Percentiles rank a stretch among this genome's conserved stretches.
Evolutionary conservation across 2,797 vertebrate genomes (phyloP).

Genomic region (Enteromius viviparus): DNA sequence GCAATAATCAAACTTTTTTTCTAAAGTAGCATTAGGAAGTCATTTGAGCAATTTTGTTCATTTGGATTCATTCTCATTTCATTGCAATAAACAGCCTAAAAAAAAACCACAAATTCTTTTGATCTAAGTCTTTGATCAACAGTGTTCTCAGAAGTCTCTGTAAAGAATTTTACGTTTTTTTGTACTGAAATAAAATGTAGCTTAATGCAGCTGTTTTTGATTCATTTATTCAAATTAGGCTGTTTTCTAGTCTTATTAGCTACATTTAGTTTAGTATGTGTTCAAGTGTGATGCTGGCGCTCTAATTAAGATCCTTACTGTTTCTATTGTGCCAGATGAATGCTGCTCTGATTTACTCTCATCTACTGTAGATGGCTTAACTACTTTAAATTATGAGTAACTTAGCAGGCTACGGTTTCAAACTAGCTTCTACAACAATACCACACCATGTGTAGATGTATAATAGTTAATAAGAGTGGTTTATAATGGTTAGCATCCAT

Average conservation of each 20-base stretch:
- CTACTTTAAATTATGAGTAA: constrained; percentile 6
- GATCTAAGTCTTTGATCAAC: constrained; percentile 25
- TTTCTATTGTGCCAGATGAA: constrained; percentile 1
- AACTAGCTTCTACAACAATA: background rate
- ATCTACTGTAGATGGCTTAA: background rate
- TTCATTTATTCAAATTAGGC: background rate
- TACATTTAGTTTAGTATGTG: constrained; percentile 3
- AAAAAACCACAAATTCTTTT: constrained; percentile 10
- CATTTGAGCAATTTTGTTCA: constrained; percentile 2
- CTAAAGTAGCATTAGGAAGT: background rate
- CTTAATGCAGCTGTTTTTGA: background rate
- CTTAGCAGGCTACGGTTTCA: background rate
- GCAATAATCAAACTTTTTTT: background rate
- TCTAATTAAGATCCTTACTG: background rate
- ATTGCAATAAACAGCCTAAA: background rate
- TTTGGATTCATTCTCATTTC: background rate
- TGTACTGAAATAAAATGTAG: background rate
- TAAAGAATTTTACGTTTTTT: background rate
- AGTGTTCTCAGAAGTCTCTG: constrained; percentile 3
- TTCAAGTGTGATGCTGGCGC: background rate
- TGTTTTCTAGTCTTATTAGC: constrained; percentile 6
- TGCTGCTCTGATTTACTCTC: constrained; percentile 8
- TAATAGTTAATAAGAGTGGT: background rate
- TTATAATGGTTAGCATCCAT: background rate
- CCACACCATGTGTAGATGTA: background rate